Evolutionary conservation across 2,797 vertebrate species (phyloP), one percentile per base, ranked within the genome.

Genomic region (Channa striata): DNA sequence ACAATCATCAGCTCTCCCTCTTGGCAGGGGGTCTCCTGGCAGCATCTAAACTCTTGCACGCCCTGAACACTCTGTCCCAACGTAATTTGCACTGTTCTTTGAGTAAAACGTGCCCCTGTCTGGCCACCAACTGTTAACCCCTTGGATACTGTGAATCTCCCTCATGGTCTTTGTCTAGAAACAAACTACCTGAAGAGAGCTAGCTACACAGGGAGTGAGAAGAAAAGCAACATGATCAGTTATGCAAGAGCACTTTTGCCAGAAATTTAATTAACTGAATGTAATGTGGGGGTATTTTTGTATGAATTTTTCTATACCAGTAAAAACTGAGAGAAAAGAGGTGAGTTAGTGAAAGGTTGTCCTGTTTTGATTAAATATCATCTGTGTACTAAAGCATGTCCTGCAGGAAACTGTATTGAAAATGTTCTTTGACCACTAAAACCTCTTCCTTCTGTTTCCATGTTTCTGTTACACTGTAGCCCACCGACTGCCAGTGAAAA

Each of bases 131-230:
- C 91, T 92, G 86, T 91, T 89, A 86, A 84, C 71, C 85, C 82
- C 80, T 74, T 40, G 69, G 39, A 92, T 93, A 92, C 93, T 94
- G 92, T 94, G 93, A 94, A 92, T 81, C 74, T 77, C 74, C 90
- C 87, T 72, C 8, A 51, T 84, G 81, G 68, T 89, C 83, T 91
- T 87, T 65, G 73, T 89, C 64, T 68, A 48, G 71, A 77, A 82
- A 87, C 82, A 78, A 91, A 87, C 89, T 86, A 91, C 78, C 86
- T 86, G 80, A 85, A 70, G 72, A 72, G 69, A 77, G 53, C 61
- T 16, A 60, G 65, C 14, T 42, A 57, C 21, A 68, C 61, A 72
- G 42, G 50, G 70, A 37, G 57, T 11, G 57, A 72, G 62, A 77
- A 68, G 64, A 70, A 74, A 79, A 65, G 69, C 56, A 34, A 76